Base-by-base conservation (phyloP, 2,113 vertebrate genomes). In the Proterorhinus semilunaris region DNA sequence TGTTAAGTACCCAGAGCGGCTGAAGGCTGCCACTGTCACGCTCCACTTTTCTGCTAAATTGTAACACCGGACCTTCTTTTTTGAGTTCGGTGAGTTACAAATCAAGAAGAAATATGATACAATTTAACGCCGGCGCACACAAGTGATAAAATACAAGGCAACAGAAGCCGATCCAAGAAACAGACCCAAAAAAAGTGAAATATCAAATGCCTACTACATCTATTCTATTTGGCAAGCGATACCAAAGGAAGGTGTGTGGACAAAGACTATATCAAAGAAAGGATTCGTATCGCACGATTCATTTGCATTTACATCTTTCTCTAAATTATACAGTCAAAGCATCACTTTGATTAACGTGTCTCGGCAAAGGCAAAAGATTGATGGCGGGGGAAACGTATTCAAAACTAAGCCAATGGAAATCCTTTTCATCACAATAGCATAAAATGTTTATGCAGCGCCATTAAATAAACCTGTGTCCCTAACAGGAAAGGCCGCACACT, bases 401-500 rank as follows among this genome's bases (percentile, higher is more conserved):
- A 55, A 55, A 54, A 55, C 4, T 9, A 21, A 6, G 53, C 10
- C 5, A 11, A 27, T 55, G n/a, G 10, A 53, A 53, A 10, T 4
- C n/a, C 0, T 17, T 53, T 52, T 7, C 6, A 52, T 50, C 7
- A 47, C 13, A 12, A 50, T 11, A 50, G 3, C 49, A 13, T 12
- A 50, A 5, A 11, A 50, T 10, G 49, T 13, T 51, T 76, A 45
- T 73, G 62, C 48, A 13, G 58, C 47, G 69, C 76, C 66, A 72
- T 62, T 61, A 36, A 53, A 84, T 54, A 65, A 62, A 66, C 55
- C 58, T 51, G 74, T 82, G 65, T 83, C 78, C 77, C 59, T 47
- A 62, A 12, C 62, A 59, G 13, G 71, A 43, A 71, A 51, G 65
- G 65, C 65, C 54, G 69, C 61, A 62, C 71, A 95, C 95, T 96